A percentile compares a stretch with the other conserved stretches of the same genome.
These are phyloP conservation scores for Hycleus cichorii DNA, from an alignment of 1,140 invertebrate species.

Conservation along the genomic window DNA sequence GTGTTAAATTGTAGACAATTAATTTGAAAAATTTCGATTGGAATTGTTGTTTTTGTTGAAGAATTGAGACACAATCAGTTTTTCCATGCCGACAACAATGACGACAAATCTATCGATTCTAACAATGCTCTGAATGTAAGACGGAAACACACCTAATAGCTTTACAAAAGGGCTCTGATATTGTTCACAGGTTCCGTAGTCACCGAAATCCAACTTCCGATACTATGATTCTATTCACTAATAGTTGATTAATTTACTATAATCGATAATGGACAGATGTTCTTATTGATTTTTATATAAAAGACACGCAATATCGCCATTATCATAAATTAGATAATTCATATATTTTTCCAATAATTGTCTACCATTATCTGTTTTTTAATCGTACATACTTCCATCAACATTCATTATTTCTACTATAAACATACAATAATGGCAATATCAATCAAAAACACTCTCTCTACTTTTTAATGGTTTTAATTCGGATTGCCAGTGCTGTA, in stretches of 20 bases:
- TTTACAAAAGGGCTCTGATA: conserved; percentile 10
- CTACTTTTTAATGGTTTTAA: no score
- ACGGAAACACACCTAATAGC: conserved; percentile 14
- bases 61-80: no score
- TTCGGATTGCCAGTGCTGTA: no score
- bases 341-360: background rate
- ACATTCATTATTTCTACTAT: no score
- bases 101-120: conserved; percentile 9
- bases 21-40: no score
- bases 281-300: no score
- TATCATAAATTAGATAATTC: conserved; percentile 6
- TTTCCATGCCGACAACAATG: background rate
- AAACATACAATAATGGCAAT: no score
- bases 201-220: conserved; percentile 6
- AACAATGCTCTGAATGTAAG: conserved; percentile 9
- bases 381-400: background rate
- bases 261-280: no score
- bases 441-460: no score
- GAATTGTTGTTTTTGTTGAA: no score
- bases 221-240: conserved; percentile 3
- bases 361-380: no score
- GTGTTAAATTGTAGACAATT: no score
- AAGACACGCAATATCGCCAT: conserved; percentile 6
- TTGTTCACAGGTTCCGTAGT: background rate
- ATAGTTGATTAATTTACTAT: conserved; percentile 5